Base-by-base conservation (phyloP, 2,888 invertebrate genomes). In the Thymelicus lineola region DNA sequence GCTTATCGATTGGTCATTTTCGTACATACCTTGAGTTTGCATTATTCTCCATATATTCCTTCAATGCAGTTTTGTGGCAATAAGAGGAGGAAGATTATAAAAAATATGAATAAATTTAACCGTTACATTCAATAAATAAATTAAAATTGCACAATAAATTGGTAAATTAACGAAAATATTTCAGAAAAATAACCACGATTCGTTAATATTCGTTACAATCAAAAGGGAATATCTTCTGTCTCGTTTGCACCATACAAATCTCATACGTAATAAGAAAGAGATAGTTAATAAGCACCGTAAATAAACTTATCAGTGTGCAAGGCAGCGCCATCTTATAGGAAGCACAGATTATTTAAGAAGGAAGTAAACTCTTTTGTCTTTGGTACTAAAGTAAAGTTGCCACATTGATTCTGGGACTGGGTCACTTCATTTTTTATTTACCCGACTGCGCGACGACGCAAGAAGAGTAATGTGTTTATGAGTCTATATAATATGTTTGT, bases 131-230 rank as follows among this genome's bases (percentile, higher is more conserved):
- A 79, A 76, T 81, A 83, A 75, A 78, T 79, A 77, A 77, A 70
- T 78, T 74, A 72, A 74, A 77, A 89, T 88, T 87, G 84, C 88
- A 91, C 90, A 79, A 61, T 74, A 79, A 79, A 79, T 77, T 74
- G 72, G 75, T 79, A 80, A 86, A 88, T 86, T 87, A 87, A 86
- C 87, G 85, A 85, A 85, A 88, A 85, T 82, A 80, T 84, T 79
- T 75, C 81, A 83, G 80, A 82, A 83, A 84, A 86, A 82, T 86
- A 86, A 87, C 86, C 90, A 90, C 91, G 86, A 88, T 89, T 89
- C 93, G 93, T 93, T 93, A 92, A 79, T 88, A 87, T 88, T 87
- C 93, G 93, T 93, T 93, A 93, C 82, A 91, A 86, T 91, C 89
- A 91, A 93, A 93, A 82, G 82, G 76, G 80, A 79, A 79, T 74